These are phyloP conservation scores for Brachyopa scutellaris DNA, from an alignment of 2,888 invertebrate species.

Conservation along the genomic window DNA sequence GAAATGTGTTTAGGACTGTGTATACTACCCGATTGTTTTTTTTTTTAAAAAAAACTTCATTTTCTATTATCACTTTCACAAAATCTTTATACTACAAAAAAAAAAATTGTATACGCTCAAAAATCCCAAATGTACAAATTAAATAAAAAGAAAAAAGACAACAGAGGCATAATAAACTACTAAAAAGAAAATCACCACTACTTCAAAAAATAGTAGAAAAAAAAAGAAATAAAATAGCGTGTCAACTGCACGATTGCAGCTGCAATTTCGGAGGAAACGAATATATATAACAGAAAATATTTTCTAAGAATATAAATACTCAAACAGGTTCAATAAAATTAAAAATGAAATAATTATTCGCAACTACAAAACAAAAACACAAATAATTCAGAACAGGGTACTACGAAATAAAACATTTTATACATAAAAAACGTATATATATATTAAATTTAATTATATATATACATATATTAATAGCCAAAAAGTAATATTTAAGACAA, in stretches of 20 bases:
- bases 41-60: not conserved
- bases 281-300: conserved; percentile 43
- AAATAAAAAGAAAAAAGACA: conserved; percentile 36
- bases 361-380: conserved; percentile 50
- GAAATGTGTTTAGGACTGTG: conserved; percentile 22
- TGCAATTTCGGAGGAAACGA: conserved; percentile 38
- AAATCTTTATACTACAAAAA: conserved; percentile 12
- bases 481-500: conserved; percentile 69
- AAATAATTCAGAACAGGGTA: conserved; percentile 73
- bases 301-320: conserved; percentile 62
- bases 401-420: conserved; percentile 70
- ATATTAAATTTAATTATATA: conserved; percentile 65
- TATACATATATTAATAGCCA: conserved; percentile 67
- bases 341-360: conserved; percentile 50
- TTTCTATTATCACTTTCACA: conserved; percentile 6
- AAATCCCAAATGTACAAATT: conserved; percentile 71
- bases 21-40: conserved; percentile 18
- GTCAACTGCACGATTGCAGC: conserved; percentile 22
- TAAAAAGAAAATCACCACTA: conserved; percentile 18
- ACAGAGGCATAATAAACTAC: conserved; percentile 41
- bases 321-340: conserved; percentile 63
- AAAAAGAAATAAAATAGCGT: conserved; percentile 20
- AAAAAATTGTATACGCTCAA: conserved; percentile 70
- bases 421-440: conserved; percentile 65
- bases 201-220: conserved; percentile 21